Percentiles rank a stretch among this genome's conserved stretches.
These are phyloP conservation scores for Gobiocypris rarus DNA, from an alignment of 2,113 vertebrate genomes.

Conservation along the genomic window DNA sequence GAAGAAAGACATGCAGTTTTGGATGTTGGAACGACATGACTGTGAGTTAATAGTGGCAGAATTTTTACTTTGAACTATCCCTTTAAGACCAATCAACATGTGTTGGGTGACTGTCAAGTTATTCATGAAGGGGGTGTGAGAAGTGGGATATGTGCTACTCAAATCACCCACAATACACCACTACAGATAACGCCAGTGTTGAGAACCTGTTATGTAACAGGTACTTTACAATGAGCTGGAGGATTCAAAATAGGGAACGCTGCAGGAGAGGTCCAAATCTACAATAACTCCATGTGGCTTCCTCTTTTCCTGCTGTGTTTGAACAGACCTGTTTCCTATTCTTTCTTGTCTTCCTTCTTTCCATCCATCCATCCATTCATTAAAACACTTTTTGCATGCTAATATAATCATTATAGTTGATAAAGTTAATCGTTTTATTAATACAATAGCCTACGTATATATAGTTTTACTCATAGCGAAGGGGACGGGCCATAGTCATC, in stretches of 20 bases:
- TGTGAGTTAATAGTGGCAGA: background rate
- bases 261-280: too few species aligned
- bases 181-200: background rate
- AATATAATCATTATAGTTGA: too few species aligned
- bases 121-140: background rate
- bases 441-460: too few species aligned
- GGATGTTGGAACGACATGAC: background rate
- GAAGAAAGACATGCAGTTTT: background rate
- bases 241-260: background rate
- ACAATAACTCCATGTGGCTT: too few species aligned
- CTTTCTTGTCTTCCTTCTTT: too few species aligned
- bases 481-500: too few species aligned
- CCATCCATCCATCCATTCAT: too few species aligned
- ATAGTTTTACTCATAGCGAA: too few species aligned
- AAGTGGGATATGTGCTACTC: background rate
- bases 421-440: too few species aligned
- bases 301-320: too few species aligned
- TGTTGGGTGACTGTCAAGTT: background rate
- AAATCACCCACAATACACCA: background rate
- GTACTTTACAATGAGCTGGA: background rate
- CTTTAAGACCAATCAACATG: background rate
- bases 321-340: too few species aligned
- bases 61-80: background rate
- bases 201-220: background rate
- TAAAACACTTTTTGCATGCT: too few species aligned